These are phyloP conservation scores for Palythoa grandis DNA, from an alignment of 92 coral and sea anemone species.

Conservation along the genomic window DNA sequence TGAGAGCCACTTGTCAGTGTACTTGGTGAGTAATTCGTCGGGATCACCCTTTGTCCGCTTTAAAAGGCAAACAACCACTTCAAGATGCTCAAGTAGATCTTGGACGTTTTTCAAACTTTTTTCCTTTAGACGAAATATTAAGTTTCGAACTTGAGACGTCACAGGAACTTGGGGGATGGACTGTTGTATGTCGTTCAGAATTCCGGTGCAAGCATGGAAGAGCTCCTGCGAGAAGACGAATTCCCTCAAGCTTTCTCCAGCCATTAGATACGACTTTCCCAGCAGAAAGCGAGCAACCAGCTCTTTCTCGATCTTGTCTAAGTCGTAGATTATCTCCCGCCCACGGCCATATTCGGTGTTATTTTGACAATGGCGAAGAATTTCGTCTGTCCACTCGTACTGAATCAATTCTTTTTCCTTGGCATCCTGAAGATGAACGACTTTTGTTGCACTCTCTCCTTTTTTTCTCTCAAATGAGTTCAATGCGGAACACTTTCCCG, in stretches of 20 bases:
- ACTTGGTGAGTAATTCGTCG: conserved; percentile 68
- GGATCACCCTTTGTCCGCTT: conserved; percentile 77
- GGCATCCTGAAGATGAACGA: conserved; percentile 86
- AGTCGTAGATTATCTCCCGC: conserved; percentile 75
- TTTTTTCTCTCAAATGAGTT: conserved; percentile 65
- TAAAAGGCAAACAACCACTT: conserved; percentile 87
- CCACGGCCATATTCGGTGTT: conserved; percentile 90
- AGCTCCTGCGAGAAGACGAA: conserved; percentile 93
- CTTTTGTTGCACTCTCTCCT: conserved; percentile 54
- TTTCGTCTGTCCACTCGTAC: conserved; percentile 81
- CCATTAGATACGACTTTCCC: conserved; percentile 79
- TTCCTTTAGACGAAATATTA: conserved; percentile 60
- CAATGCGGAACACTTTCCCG: conserved; percentile 76
- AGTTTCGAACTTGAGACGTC: conserved; percentile 66
- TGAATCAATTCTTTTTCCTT: conserved; percentile 83
- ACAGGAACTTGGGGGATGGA: conserved; percentile 78
- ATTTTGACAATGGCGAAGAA: conserved; percentile 81
- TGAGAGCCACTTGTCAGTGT: conserved; percentile 80
- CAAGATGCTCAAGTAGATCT: conserved; percentile 82
- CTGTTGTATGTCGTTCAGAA: conserved; percentile 76
- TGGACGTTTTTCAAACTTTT: conserved; percentile 73
- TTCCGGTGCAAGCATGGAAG: conserved; percentile 84
- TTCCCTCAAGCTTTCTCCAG: conserved; percentile 63
- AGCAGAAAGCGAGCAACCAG: conserved; percentile 74
- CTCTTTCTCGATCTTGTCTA: conserved; percentile 82